phyloP scores from a whole-genome alignment of 2,888 invertebrate genomes.

The Petrophora chlorosata region DNA sequence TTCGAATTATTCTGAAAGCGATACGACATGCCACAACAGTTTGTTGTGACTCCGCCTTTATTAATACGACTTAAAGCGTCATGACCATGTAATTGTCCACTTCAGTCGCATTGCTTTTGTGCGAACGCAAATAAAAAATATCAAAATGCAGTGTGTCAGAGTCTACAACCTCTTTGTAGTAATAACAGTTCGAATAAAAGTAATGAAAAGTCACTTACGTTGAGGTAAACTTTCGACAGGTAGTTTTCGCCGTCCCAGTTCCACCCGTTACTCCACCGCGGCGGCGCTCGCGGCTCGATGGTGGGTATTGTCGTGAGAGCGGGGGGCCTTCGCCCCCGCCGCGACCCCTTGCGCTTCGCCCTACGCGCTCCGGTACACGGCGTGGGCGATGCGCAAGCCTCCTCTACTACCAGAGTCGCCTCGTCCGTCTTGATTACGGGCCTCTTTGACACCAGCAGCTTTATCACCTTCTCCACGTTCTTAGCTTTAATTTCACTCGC shows the following conservation, averaged over 20 bases:
- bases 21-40: too few relatives aligned
- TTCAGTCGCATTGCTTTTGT: too few relatives aligned
- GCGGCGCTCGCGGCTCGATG: conserved; percentile 57
- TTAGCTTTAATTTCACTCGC: conserved; percentile 64
- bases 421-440: conserved; percentile 74
- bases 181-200: not conserved
- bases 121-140: too few relatives aligned
- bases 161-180: too few relatives aligned
- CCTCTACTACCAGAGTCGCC: conserved; percentile 65
- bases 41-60: too few relatives aligned
- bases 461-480: conserved; percentile 72
- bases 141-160: too few relatives aligned
- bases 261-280: conserved; percentile 95
- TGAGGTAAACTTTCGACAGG: conserved; percentile 92
- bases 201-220: conserved; percentile 84
- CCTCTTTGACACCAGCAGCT: conserved; percentile 72
- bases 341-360: conserved; percentile 44
- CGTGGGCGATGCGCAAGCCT: conserved; percentile 60
- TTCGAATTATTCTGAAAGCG: too few relatives aligned
- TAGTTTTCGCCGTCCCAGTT: conserved; percentile 94
- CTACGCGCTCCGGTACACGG: conserved; percentile 37
- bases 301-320: conserved; percentile 41
- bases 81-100: too few relatives aligned
- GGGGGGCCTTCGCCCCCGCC: conserved; percentile 36
- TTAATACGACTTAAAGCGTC: too few relatives aligned